phyloP scores from a whole-genome alignment of 2,797 vertebrate species.

The Siniperca scherzeri region DNA sequence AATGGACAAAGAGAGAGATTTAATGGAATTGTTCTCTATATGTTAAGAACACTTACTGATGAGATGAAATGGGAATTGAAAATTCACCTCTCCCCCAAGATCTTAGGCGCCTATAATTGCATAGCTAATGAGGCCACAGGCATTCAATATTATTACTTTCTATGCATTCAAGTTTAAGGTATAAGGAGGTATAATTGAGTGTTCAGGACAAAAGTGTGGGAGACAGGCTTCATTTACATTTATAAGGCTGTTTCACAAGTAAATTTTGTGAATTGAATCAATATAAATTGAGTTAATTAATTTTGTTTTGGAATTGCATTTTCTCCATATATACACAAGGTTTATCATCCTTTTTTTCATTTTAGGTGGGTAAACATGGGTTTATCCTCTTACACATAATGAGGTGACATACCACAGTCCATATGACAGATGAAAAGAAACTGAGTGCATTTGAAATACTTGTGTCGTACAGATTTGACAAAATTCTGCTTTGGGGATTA shows the following conservation, averaged over 20 bases:
- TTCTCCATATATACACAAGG: not conserved
- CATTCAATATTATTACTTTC: not conserved
- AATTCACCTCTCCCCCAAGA: constrained; percentile 24
- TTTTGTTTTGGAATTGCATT: not conserved
- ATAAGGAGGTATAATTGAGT: not conserved
- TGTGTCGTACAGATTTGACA: not conserved
- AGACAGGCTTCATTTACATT: not conserved
- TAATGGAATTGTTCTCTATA: constrained; percentile 34
- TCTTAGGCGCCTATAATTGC: constrained; percentile 49
- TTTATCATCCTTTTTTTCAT: not conserved
- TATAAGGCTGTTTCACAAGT: not conserved
- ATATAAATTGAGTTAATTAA: not conserved
- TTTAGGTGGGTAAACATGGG: constrained; percentile 8
- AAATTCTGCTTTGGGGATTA: constrained; percentile 22
- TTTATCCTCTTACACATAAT: constrained; percentile 16
- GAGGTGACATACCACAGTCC: not conserved
- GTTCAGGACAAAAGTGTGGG: not conserved
- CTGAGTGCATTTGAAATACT: not conserved
- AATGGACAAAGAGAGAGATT: constrained; percentile 28
- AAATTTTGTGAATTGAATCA: not conserved
- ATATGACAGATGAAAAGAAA: constrained; percentile 21
- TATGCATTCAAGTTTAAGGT: not conserved
- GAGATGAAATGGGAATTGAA: constrained; percentile 44
- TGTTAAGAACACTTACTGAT: constrained; percentile 35
- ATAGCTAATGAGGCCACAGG: constrained; percentile 56